Conservation (phyloP, 2,888 invertebrate genomes). For the Nymphalis polychloros region DNA sequence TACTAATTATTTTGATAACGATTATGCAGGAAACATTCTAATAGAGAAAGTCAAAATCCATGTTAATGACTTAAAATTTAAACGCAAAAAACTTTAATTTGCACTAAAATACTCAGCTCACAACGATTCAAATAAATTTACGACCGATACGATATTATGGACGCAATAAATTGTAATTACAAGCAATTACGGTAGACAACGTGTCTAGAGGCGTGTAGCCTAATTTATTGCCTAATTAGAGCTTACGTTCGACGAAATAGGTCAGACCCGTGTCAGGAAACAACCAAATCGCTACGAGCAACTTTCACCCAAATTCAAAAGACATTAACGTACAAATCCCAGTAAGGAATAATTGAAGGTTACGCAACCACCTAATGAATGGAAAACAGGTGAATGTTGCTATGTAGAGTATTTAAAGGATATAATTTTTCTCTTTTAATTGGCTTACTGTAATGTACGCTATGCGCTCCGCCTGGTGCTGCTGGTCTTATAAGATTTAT, state of each 20-base stretch:
- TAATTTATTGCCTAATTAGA: slow-evolving; percentile 55
- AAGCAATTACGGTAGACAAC: slow-evolving; percentile 50
- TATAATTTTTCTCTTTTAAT: slow-evolving; percentile 38
- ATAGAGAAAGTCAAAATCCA: slow-evolving; percentile 24
- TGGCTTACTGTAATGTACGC: slow-evolving; percentile 31
- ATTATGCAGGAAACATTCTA: slow-evolving; percentile 5
- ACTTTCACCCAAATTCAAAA: slow-evolving; percentile 13
- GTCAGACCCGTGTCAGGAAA: slow-evolving; percentile 20
- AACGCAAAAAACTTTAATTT: slow-evolving; percentile 2
- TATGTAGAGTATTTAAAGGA: slow-evolving; percentile 29
- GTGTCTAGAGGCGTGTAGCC: slow-evolving; percentile 48
- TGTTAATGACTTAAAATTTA: slow-evolving; percentile 8
- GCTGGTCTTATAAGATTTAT: slow-evolving; percentile 16
- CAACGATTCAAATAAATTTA: slow-evolving; percentile 37
- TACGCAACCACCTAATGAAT: slow-evolving; percentile 22
- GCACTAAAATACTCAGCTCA: slow-evolving; percentile 7
- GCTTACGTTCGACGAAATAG: slow-evolving; percentile 31
- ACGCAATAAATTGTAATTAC: slow-evolving; percentile 56
- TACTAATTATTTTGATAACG: not conserved
- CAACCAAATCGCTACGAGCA: slow-evolving; percentile 14
- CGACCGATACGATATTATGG: slow-evolving; percentile 39
- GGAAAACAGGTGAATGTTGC: slow-evolving; percentile 31
- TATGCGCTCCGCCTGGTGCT: slow-evolving; percentile 13
- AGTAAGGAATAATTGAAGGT: not conserved
- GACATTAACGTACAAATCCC: slow-evolving; percentile 17